Base-by-base conservation (phyloP, 2,888 invertebrate genomes). In the Stomorhina lunata region DNA sequence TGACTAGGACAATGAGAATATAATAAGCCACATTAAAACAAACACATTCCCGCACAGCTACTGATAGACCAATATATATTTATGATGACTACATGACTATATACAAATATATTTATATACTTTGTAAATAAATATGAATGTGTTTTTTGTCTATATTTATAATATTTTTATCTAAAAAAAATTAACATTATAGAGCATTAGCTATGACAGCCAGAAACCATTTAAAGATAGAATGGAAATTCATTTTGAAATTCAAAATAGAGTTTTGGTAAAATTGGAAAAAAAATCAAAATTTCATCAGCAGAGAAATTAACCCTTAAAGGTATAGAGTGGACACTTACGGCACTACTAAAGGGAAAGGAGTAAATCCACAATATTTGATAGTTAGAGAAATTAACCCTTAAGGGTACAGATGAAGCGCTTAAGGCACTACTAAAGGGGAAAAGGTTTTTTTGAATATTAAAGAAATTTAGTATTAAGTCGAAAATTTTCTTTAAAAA, bases 131-230 rank as follows among this genome's bases (percentile, higher is more conserved):
- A 32, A 22, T 57, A 1, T 43, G 6, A 27, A 29, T 22, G 22
- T 40, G 34, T 20, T 2, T n/a, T 32, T 5, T 45, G 22, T 29
- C 34, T 29, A 12, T 27, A n/a, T 34, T 4, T n/a, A 55, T 45
- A 50, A 53, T 37, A 17, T 37, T 66, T 73, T 37, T 61, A 77
- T 73, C 53, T 61, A 55, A 55, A 61, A 76, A n/a, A 48, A 71
- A 75, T 81, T 59, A 63, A 25, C 57, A 63, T 68, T 73, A 57
- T 55, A 69, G 32, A 65, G 63, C 37, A 59, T 72, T 66, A 66
- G 79, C 7, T 29, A 22, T 59, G 79, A 72, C 65, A 79, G 40
- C 4, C 22, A 29, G 15, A 57, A 55, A 71, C 9, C 32, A 45
- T 55, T 27, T 37, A 20, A 59, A 37, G 6, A 27, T 15, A 25